Evolutionary conservation across 1,140 invertebrate genomes (phyloP).

Genomic region (Drosophila baimaii): DNA sequence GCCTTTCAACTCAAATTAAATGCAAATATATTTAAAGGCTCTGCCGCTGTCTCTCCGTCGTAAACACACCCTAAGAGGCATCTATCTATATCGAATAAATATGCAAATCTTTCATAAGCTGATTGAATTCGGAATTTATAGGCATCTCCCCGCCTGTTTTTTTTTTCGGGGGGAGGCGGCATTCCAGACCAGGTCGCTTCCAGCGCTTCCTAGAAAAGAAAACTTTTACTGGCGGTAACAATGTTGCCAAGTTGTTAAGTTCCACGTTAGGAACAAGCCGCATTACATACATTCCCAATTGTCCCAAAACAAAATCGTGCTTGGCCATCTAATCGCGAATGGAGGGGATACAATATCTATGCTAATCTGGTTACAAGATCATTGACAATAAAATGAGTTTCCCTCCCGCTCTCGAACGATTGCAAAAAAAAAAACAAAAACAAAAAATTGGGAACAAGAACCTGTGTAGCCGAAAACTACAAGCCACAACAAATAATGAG

Average conservation of each 20-base stretch:
- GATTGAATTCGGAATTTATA: conserved; percentile 30
- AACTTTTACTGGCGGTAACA: conserved; percentile 51
- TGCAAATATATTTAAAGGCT: conserved; percentile 30
- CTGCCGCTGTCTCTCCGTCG: conserved; percentile 6
- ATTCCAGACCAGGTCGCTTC: conserved; percentile 19
- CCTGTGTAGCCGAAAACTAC: conserved; percentile 64
- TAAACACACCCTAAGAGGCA: conserved; percentile 32
- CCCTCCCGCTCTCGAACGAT: conserved; percentile 17
- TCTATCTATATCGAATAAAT: conserved; percentile 18
- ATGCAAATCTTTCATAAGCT: conserved; percentile 47
- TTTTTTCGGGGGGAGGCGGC: not conserved
- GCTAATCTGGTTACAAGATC: conserved; percentile 79
- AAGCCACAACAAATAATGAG: conserved; percentile 69
- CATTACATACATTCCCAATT: conserved; percentile 65
- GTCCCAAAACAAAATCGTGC: conserved; percentile 67
- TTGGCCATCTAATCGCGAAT: conserved; percentile 76
- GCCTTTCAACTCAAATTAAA: conserved; percentile 20
- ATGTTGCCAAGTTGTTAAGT: conserved; percentile 54
- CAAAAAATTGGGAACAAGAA: conserved; percentile 74
- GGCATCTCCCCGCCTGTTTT: conserved; percentile 2
- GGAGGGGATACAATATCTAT: conserved; percentile 78
- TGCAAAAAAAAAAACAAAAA: too few species aligned
- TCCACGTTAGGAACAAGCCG: conserved; percentile 50
- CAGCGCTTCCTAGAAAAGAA: conserved; percentile 16
- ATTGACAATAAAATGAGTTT: conserved; percentile 78